These are phyloP conservation scores for Halictus quadricinctus DNA, from an alignment of 2,888 invertebrate species.

Conservation along the genomic window DNA sequence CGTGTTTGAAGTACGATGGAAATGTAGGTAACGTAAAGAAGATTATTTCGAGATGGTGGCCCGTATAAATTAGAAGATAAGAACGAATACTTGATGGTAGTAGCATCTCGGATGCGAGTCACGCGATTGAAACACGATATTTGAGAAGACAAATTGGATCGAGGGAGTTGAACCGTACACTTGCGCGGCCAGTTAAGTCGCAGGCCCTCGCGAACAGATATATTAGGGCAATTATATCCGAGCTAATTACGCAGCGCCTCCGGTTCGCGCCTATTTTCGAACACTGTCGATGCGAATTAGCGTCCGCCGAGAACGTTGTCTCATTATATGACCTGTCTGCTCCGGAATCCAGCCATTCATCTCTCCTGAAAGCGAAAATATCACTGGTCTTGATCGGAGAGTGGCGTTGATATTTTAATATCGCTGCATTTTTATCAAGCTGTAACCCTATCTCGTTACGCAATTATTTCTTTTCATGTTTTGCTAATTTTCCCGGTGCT, in stretches of 20 bases:
- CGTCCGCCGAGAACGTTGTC: constrained; percentile 17
- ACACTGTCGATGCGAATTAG: constrained; percentile 50
- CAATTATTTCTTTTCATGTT: background rate
- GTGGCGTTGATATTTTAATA: background rate
- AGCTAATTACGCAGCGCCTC: constrained; percentile 49
- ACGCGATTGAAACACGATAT: constrained; percentile 55
- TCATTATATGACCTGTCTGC: background rate
- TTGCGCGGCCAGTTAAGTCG: constrained; percentile 22
- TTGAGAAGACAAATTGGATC: constrained; percentile 52
- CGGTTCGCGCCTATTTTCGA: constrained; percentile 39
- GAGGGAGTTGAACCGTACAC: constrained; percentile 39
- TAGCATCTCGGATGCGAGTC: background rate
- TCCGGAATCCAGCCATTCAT: background rate
- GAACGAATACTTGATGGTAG: background rate
- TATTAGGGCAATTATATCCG: constrained; percentile 58
- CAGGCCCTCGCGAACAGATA: constrained; percentile 43
- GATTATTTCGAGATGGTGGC: background rate
- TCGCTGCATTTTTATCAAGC: background rate
- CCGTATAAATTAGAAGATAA: constrained; percentile 3
- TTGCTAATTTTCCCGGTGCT: no score
- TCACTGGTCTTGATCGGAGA: background rate
- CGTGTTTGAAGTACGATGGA: background rate
- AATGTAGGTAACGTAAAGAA: background rate
- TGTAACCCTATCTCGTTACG: background rate
- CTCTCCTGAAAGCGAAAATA: constrained; percentile 7